These are phyloP conservation scores for Orchestia grillus DNA, from an alignment of 1,140 invertebrate genomes.

Conservation along the genomic window DNA sequence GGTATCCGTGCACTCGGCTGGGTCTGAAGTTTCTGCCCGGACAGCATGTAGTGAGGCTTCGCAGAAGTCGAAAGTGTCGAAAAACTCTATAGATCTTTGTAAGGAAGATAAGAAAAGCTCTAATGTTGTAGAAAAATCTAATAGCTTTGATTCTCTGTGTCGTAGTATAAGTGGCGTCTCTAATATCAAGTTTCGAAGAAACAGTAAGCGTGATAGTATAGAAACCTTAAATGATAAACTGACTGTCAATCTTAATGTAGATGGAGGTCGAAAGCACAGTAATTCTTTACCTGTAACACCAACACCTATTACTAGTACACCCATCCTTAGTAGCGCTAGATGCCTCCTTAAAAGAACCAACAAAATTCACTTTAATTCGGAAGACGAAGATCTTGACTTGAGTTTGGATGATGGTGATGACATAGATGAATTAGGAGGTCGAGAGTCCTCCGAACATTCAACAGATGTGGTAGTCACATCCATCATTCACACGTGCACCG, in stretches of 20 bases:
- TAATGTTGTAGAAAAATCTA: conserved; percentile 46
- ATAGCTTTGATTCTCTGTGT: conserved; percentile 50
- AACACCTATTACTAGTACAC: conserved; percentile 23
- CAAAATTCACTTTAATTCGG: conserved; percentile 44
- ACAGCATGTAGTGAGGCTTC: not conserved
- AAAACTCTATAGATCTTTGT: conserved; percentile 5
- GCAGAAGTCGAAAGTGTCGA: conserved; percentile 9
- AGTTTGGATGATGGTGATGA: conserved; percentile 70
- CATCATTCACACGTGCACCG: conserved; percentile 66
- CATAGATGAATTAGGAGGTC: conserved; percentile 58
- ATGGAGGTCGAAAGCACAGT: not conserved
- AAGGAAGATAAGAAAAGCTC: not conserved
- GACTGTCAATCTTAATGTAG: not conserved
- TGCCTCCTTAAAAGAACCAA: conserved; percentile 33
- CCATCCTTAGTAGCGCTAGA: conserved; percentile 28
- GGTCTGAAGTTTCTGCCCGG: conserved; percentile 11
- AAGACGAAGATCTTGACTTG: conserved; percentile 49
- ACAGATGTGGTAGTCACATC: conserved; percentile 66
- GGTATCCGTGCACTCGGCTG: not conserved
- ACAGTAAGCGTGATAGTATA: conserved; percentile 29
- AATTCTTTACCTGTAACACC: not conserved
- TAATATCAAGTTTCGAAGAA: not conserved
- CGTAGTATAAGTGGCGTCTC: conserved; percentile 41
- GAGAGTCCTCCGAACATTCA: conserved; percentile 62
- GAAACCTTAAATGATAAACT: not conserved